Conservation (phyloP, 2,888 invertebrate genomes). For the Macropis europaea region DNA sequence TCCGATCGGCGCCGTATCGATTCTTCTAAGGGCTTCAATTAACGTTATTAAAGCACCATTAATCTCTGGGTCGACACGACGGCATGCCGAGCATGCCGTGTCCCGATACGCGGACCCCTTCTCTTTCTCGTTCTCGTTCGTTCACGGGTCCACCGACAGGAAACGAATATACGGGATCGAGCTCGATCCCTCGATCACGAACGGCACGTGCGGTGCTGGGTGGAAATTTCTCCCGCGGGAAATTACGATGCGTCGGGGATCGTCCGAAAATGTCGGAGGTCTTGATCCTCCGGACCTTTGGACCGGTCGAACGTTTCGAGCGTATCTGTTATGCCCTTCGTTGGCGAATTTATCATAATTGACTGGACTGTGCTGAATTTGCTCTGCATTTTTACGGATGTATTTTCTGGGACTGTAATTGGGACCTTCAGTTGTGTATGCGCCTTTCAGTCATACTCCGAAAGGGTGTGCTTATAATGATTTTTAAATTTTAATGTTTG, state of each 20-base stretch:
- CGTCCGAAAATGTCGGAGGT: conserved; percentile 16
- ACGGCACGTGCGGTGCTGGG: conserved; percentile 37
- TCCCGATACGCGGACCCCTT: conserved; percentile 59
- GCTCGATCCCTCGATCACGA: conserved; percentile 33
- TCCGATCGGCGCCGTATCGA: conserved; percentile 75
- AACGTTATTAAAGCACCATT: conserved; percentile 79
- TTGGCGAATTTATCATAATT: too few relatives aligned
- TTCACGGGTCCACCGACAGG: conserved; percentile 28
- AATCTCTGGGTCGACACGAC: conserved; percentile 73
- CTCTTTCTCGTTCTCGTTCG: conserved; percentile 37
- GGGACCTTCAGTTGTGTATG: too few relatives aligned
- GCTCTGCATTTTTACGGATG: too few relatives aligned
- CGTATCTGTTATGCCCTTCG: too few relatives aligned
- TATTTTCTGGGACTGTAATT: too few relatives aligned
- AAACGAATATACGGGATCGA: conserved; percentile 37
- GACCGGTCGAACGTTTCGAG: too few relatives aligned
- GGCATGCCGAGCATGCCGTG: conserved; percentile 70
- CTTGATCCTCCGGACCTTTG: too few relatives aligned
- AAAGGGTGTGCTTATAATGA: too few relatives aligned
- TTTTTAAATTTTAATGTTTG: too few relatives aligned
- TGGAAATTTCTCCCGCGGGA: conserved; percentile 2
- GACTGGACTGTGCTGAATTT: too few relatives aligned
- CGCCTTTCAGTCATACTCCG: too few relatives aligned
- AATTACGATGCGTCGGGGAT: conserved; percentile 20
- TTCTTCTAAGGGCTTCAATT: conserved; percentile 79